A percentile compares a stretch with the other conserved stretches of the same genome.
phyloP scores from a whole-genome alignment of 2,888 invertebrate genomes.

The Drosophila mulleri region DNA sequence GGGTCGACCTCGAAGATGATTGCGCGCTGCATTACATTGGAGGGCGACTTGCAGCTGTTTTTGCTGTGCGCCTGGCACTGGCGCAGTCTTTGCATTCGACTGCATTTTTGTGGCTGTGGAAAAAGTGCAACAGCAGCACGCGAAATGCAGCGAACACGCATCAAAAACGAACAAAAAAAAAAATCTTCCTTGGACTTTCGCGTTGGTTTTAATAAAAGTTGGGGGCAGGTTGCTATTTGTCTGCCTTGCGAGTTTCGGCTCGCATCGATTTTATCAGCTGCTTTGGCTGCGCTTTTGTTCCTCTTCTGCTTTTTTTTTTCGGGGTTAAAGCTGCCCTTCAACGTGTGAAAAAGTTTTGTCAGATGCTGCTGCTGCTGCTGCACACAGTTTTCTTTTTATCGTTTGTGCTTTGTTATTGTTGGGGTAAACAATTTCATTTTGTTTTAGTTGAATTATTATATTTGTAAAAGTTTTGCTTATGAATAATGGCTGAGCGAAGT shows the following conservation, averaged over 20 bases:
- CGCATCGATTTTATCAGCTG: slow-evolving; percentile 39
- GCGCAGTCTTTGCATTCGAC: slow-evolving; percentile 76
- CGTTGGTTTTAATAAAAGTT: slow-evolving; percentile 1
- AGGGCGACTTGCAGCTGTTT: slow-evolving; percentile 28
- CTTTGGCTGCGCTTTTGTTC: slow-evolving; percentile 9
- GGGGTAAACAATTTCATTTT: slow-evolving; percentile 52
- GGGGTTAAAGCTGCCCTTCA: slow-evolving; percentile 39
- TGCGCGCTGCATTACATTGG: slow-evolving; percentile 40
- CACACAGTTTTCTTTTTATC: slow-evolving; percentile 56
- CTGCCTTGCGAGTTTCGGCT: neutral
- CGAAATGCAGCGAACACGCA: slow-evolving; percentile 53
- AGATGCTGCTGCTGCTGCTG: slow-evolving; percentile 58
- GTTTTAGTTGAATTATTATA: slow-evolving; percentile 77
- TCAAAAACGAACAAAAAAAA: slow-evolving; percentile 6
- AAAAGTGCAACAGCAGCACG: slow-evolving; percentile 52
- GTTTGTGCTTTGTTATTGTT: slow-evolving; percentile 17
- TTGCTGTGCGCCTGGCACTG: slow-evolving; percentile 74
- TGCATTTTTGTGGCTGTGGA: slow-evolving; percentile 73
- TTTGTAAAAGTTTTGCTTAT: slow-evolving; percentile 77
- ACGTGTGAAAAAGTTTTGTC: slow-evolving; percentile 58
- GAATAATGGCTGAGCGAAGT: slow-evolving; percentile 63
- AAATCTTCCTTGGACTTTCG: neutral
- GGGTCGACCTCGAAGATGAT: slow-evolving; percentile 49
- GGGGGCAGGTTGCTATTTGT: slow-evolving; percentile 9
- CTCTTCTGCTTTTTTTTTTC: neutral